Evolutionary conservation across 2,888 invertebrate genomes (phyloP).

Genomic region (Morinoia aosen): DNA sequence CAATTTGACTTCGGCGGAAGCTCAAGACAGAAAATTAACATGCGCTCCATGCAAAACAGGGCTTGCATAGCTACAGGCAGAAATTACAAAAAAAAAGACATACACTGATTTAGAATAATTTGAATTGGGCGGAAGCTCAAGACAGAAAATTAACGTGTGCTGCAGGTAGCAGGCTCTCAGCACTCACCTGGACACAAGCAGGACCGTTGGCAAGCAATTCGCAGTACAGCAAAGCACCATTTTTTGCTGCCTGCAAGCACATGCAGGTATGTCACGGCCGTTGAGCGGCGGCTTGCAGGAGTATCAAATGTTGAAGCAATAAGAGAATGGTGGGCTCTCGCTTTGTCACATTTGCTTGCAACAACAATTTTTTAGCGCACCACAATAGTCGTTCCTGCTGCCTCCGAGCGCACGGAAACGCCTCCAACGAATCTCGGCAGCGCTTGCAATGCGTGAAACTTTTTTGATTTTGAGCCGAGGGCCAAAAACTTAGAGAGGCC

Average conservation of each 20-base stretch:
- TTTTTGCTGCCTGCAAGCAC: conserved; percentile 9
- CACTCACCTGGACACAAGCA: neutral
- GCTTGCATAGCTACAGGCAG: too few species aligned
- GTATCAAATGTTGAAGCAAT: conserved; percentile 20
- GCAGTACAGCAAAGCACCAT: neutral
- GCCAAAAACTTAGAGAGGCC: neutral
- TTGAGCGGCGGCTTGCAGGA: conserved; percentile 19
- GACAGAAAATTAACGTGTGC: too few species aligned
- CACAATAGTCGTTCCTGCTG: neutral
- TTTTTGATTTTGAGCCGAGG: neutral
- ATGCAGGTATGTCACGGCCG: conserved; percentile 39
- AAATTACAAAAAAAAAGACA: too few species aligned
- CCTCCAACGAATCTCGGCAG: neutral
- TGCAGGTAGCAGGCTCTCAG: neutral
- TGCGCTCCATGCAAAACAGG: too few species aligned
- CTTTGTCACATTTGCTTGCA: conserved; percentile 39
- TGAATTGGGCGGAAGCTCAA: too few species aligned
- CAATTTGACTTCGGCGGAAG: too few species aligned
- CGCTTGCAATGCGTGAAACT: neutral
- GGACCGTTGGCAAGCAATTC: neutral
- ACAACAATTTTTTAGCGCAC: conserved; percentile 41
- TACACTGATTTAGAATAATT: too few species aligned
- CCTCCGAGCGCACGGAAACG: neutral
- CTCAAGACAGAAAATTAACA: too few species aligned
- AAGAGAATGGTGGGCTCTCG: conserved; percentile 30